Base-by-base conservation (phyloP, 1,140 invertebrate genomes). In the Pachyrhynchus sulphureomaculatus region DNA sequence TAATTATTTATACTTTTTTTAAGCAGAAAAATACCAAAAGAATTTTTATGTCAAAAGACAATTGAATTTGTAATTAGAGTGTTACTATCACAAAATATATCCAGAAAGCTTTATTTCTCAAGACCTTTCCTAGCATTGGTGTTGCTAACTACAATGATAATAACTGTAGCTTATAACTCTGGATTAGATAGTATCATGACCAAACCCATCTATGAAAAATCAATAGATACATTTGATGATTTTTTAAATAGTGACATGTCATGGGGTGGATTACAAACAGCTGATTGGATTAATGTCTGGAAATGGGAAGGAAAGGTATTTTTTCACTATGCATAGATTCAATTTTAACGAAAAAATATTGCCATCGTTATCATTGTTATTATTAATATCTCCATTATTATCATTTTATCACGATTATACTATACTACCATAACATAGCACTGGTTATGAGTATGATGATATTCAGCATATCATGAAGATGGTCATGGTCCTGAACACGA, bases 171-270 rank as follows among this genome's bases (percentile, higher is more conserved):
- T 1, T 84, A 84, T 41, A 75, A 78, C 32, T 79, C 79, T 45
- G 81, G 82, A 4, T 69, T 83, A 9, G 75, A 82, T n/a, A 81
- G 78, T 12, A 75, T 78, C 10, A 80, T 83, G 60, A 83, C 82
- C 0, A 77, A 83, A 20, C 82, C 82, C 0, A 80, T 65, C 44
- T 67, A 71, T 23, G 57, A 64, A 23, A 47, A 51, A 44, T 10
- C 65, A 5, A 68, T 71, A 23, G 41, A 68, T 34, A 69, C 67
- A 9, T 42, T 71, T n/a, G 48, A 62, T 15, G 64, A 71, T 47
- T 68, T 71, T 39, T 57, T 48, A 10, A 60, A 17, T 3, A 69
- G 65, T 48, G 62, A 34, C 10, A 20, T 69, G n/a, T 12, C 20
- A 29, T 71, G 69, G 69, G 65, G 63, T 18, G 63, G 45, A 13